phyloP scores from a whole-genome alignment of 2,113 vertebrate genomes.

The Corapipo altera region DNA sequence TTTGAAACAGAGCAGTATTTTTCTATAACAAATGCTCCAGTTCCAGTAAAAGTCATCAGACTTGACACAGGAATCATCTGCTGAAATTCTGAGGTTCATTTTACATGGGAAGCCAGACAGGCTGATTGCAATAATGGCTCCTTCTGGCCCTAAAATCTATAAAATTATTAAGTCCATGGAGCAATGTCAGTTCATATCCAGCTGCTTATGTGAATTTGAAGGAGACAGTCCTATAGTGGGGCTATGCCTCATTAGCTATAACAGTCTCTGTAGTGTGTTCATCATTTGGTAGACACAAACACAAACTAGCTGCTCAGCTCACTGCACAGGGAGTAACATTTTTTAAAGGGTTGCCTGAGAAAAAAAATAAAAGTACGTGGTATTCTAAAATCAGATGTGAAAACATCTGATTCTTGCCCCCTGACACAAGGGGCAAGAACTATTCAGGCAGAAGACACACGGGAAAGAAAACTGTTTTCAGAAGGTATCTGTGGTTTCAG shows the following conservation, averaged over 20 bases:
- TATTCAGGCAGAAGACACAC: background rate
- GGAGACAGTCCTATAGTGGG: background rate
- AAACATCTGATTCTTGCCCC: no score
- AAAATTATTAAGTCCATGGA: background rate
- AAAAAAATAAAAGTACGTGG: background rate
- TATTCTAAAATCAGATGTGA: background rate
- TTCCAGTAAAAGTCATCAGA: background rate
- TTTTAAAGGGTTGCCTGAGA: background rate
- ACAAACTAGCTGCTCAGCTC: background rate
- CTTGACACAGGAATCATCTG: background rate
- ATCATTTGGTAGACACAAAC: background rate
- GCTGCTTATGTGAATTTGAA: background rate
- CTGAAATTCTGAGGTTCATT: background rate
- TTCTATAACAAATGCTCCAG: background rate
- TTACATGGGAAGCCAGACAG: background rate
- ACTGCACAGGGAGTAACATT: background rate
- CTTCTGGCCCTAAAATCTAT: background rate
- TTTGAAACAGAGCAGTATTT: background rate
- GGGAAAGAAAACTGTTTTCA: background rate
- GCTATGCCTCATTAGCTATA: background rate
- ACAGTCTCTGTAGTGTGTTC: background rate
- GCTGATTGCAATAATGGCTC: background rate
- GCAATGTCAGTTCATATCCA: background rate
- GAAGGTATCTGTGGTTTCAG: fast-evolving
- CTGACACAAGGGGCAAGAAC: background rate